Evolutionary conservation across 2,113 vertebrate genomes (phyloP).

Genomic region (Egretta garzetta): DNA sequence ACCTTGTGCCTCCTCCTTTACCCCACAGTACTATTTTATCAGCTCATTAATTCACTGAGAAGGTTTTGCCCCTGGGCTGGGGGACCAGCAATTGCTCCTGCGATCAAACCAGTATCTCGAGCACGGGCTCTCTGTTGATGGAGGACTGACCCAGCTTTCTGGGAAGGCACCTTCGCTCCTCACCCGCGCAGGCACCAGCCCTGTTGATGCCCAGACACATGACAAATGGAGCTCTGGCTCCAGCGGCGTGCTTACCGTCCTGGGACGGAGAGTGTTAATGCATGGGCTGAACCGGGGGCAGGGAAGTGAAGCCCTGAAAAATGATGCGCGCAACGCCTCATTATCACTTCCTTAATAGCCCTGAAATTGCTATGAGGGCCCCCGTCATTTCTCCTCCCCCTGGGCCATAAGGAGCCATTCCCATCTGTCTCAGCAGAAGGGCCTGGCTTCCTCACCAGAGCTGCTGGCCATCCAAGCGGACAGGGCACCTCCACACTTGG

Average conservation of each 20-base stretch:
- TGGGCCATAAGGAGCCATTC: rapidly evolving
- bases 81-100: neutral
- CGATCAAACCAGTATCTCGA: neutral
- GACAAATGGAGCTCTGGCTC: neutral
- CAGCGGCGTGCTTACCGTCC: neutral
- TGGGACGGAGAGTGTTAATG: neutral
- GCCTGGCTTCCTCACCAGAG: neutral
- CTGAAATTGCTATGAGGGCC: neutral
- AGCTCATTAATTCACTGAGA: neutral
- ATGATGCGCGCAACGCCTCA: neutral
- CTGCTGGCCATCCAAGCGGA: neutral
- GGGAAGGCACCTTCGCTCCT: neutral
- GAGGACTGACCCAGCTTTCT: neutral
- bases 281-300: neutral
- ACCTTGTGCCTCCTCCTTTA: neutral
- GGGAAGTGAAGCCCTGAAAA: neutral
- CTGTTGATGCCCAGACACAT: neutral
- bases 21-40: neutral
- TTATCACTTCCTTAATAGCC: constrained; percentile 15
- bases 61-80: neutral
- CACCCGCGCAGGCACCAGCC: neutral
- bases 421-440: neutral
- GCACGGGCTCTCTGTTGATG: neutral
- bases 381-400: neutral
- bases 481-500: neutral